Evolutionary conservation across 2,797 vertebrate genomes (phyloP).

Genomic region (Pseudochromis fuscus): DNA sequence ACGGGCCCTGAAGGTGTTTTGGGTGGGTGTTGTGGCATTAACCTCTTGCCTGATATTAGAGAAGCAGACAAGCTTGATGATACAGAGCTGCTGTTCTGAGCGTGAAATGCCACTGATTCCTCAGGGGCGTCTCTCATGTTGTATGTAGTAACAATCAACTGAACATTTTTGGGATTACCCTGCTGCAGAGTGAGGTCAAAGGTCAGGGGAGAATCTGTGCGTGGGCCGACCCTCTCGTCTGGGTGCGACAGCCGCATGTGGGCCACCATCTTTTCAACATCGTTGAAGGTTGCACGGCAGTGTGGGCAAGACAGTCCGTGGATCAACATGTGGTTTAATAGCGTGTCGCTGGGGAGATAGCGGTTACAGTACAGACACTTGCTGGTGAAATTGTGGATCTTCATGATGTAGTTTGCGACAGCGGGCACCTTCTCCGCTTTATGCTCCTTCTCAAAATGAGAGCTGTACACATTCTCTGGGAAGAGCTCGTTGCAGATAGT

Average conservation of each 20-base stretch:
- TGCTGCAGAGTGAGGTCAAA: conserved; percentile 98
- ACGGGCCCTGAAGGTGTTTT: conserved; percentile 87
- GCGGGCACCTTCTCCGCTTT: conserved; percentile 99
- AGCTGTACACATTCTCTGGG: conserved; percentile 97
- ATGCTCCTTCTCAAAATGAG: conserved; percentile 99
- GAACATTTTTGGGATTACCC: conserved; percentile 97
- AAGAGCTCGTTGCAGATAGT: conserved; percentile 99
- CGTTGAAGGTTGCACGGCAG: conserved; percentile 97
- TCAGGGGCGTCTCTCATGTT: conserved; percentile 96
- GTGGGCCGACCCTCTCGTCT: conserved; percentile 92
- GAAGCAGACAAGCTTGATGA: conserved; percentile 79
- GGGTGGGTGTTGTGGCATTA: conserved; percentile 79
- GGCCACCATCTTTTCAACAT: conserved; percentile 98
- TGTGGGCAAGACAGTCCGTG: conserved; percentile 97
- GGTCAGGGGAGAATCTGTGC: conserved; percentile 95
- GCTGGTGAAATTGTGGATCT: conserved; percentile 99
- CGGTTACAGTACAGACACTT: conserved; percentile 99
- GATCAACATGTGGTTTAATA: conserved; percentile 99
- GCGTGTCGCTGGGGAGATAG: conserved; percentile 96
- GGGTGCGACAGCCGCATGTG: conserved; percentile 96
- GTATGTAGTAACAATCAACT: conserved; percentile 97
- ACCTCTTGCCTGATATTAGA: conserved; percentile 69
- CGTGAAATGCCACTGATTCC: conserved; percentile 96
- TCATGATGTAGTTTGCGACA: conserved; percentile 99
- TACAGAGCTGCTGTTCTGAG: conserved; percentile 89